Conservation (phyloP, 2,888 invertebrate genomes). For the Watsonalla binaria region DNA sequence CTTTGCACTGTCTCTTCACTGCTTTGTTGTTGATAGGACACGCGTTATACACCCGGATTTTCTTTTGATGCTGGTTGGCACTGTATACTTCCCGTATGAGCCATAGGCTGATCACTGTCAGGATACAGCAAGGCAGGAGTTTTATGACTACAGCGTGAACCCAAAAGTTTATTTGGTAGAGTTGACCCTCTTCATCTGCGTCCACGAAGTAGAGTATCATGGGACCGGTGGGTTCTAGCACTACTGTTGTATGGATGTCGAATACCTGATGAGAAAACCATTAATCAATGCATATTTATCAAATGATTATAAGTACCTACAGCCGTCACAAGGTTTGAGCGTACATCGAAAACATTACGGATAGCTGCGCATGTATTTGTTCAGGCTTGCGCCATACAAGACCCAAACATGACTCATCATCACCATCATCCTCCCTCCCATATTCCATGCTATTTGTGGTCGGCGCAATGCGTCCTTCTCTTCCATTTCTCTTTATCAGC, state of each 20-base stretch:
- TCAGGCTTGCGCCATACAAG: too few relatives aligned
- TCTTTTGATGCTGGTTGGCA: slow-evolving; percentile 83
- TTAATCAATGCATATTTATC: too few relatives aligned
- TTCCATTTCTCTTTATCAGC: too few relatives aligned
- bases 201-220: slow-evolving; percentile 72
- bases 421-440: too few relatives aligned
- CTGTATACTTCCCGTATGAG: slow-evolving; percentile 85
- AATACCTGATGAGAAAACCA: slow-evolving; percentile 47
- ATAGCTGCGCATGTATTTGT: too few relatives aligned
- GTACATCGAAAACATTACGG: too few relatives aligned
- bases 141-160: slow-evolving; percentile 89
- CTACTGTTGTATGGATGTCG: slow-evolving; percentile 68
- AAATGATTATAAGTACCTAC: not conserved
- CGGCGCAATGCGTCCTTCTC: too few relatives aligned
- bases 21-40: slow-evolving; percentile 62
- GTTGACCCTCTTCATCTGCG: slow-evolving; percentile 77
- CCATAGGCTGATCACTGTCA: slow-evolving; percentile 86
- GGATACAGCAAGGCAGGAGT: slow-evolving; percentile 86
- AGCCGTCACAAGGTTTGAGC: not conserved
- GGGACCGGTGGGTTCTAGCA: slow-evolving; percentile 71
- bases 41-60: slow-evolving; percentile 70
- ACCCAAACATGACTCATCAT: too few relatives aligned
- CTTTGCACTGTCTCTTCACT: slow-evolving; percentile 59
- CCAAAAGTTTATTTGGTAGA: slow-evolving; percentile 88
- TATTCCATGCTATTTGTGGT: too few relatives aligned